Evolutionary conservation across 2,888 invertebrate species (phyloP).

Genomic region (Tortricodes alternella): DNA sequence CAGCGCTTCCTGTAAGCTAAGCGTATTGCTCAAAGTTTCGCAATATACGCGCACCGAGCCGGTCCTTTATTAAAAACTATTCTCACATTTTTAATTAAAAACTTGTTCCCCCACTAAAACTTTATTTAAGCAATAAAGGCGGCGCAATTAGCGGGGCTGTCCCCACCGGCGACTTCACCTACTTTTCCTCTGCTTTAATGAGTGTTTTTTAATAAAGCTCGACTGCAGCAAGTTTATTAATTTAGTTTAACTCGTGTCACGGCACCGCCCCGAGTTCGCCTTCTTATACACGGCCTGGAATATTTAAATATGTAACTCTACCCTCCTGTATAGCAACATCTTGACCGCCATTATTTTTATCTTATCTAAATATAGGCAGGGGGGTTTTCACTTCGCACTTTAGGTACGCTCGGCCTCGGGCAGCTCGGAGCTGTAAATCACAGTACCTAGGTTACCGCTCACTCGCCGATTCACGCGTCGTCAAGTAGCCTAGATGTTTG

Average conservation of each 20-base stretch:
- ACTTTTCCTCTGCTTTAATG: slow-evolving; percentile 81
- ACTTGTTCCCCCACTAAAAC: slow-evolving; percentile 82
- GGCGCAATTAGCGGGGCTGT: slow-evolving; percentile 81
- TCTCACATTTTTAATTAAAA: slow-evolving; percentile 83
- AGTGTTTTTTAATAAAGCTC: slow-evolving; percentile 82
- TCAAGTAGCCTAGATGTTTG: too few relatives aligned
- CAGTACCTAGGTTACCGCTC: too few relatives aligned
- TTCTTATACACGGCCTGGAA: slow-evolving; percentile 1
- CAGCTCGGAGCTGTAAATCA: too few relatives aligned
- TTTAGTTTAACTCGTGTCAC: slow-evolving; percentile 80
- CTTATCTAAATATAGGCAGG: too few relatives aligned
- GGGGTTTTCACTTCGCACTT: too few relatives aligned
- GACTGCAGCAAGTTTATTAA: slow-evolving; percentile 81
- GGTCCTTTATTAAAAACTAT: slow-evolving; percentile 83
- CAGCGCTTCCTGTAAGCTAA: slow-evolving; percentile 76
- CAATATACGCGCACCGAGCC: slow-evolving; percentile 79
- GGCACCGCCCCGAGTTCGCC: slow-evolving; percentile 45
- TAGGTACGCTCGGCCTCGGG: too few relatives aligned
- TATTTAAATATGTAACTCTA: slow-evolving; percentile 8
- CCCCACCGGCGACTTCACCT: slow-evolving; percentile 82
- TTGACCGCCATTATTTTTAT: too few relatives aligned
- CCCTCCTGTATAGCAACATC: too few relatives aligned
- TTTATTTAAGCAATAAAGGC: slow-evolving; percentile 83
- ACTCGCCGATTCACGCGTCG: too few relatives aligned
- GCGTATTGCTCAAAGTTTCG: slow-evolving; percentile 81